phyloP scores from a whole-genome alignment of 2,797 vertebrate species.

The Enteromius treurensis region DNA sequence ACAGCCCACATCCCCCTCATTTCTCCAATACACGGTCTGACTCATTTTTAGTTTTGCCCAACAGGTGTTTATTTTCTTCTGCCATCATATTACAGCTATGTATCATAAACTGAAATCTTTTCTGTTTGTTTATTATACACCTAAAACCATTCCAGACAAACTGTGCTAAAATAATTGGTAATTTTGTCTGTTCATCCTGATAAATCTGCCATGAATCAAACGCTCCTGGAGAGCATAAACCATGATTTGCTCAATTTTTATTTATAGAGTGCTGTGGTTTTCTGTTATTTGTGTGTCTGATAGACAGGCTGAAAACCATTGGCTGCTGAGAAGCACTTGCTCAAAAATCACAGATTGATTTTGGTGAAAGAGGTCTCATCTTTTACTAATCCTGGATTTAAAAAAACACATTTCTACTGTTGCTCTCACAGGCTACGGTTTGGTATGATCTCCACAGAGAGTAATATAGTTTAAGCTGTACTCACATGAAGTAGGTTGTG shows the following conservation, averaged over 20 bases:
- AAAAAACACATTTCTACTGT: conserved; percentile 1
- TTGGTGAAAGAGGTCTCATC: neutral
- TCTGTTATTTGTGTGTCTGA: conserved; percentile 16
- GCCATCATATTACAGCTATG: neutral
- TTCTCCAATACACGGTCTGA: neutral
- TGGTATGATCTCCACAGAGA: neutral
- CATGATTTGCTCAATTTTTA: conserved; percentile 7
- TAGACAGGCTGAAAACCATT: neutral
- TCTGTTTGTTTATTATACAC: neutral
- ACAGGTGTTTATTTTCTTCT: conserved; percentile 13
- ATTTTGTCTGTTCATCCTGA: neutral
- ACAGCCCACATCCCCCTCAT: neutral
- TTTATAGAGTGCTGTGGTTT: neutral
- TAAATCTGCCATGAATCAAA: neutral
- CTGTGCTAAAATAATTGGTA: neutral
- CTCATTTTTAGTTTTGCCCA: neutral
- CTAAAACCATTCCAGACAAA: neutral
- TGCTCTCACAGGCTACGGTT: neutral
- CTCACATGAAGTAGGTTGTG: conserved; percentile 2
- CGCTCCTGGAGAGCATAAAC: neutral
- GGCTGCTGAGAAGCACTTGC: conserved; percentile 2
- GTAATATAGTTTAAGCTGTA: conserved; percentile 1
- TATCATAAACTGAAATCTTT: neutral
- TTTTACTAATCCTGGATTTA: conserved; percentile 7
- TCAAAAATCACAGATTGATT: conserved; percentile 15